These are phyloP conservation scores for Galeopterus variegatus DNA, from an alignment of 2,113 vertebrate genomes.

Conservation along the genomic window DNA sequence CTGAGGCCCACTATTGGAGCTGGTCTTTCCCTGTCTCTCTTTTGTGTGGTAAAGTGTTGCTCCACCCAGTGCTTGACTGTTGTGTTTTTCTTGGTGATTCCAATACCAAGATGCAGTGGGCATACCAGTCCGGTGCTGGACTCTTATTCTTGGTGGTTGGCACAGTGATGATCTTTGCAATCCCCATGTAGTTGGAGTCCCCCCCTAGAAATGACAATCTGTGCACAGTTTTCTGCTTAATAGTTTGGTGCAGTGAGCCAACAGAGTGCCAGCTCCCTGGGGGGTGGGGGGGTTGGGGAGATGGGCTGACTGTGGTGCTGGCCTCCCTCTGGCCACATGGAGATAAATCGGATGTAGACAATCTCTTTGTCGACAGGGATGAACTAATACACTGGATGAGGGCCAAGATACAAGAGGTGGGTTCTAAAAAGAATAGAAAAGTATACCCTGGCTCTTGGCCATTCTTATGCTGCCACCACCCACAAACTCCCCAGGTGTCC, in stretches of 20 bases:
- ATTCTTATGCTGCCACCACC: no score
- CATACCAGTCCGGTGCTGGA: not conserved
- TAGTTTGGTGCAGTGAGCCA: not conserved
- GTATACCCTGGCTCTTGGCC: not conserved
- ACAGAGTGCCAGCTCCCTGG: no score
- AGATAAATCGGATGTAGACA: not conserved
- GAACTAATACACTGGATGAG: not conserved
- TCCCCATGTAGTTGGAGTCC: not conserved
- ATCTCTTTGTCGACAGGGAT: not conserved
- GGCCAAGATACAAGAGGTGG: not conserved
- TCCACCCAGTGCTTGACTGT: not conserved
- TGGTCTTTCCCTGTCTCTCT: not conserved
- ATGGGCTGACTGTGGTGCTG: not conserved
- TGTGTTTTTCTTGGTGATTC: not conserved
- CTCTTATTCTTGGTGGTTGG: not conserved
- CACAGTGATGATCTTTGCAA: not conserved
- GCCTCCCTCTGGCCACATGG: not conserved
- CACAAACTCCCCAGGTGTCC: not conserved
- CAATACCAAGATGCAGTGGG: not conserved
- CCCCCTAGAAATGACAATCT: not conserved
- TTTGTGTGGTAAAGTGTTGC: not conserved
- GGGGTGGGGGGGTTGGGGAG: no score
- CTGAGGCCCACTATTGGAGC: not conserved
- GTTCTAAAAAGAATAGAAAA: not conserved
- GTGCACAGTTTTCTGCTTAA: not conserved